Evolutionary conservation across 2,888 invertebrate species (phyloP), one percentile per base, ranked within the genome.

Genomic region (Mongoloraphidia duomilia): DNA sequence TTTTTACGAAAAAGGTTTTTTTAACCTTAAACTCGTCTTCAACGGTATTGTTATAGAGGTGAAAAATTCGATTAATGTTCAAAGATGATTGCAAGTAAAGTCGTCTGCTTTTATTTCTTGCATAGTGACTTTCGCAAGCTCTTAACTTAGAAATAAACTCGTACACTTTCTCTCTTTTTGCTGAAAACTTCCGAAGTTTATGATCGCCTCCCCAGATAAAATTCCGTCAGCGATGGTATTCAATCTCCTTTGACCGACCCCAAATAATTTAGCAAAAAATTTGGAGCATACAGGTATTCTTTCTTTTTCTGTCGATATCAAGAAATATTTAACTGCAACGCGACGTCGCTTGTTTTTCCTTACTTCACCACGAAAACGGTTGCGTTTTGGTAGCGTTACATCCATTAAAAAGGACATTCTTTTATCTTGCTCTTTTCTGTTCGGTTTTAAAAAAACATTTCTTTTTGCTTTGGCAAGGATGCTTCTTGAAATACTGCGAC

Each of bases 51-150:
- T 58, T 59, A 50, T 59, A 58, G 49, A 57, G 49, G 48, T 52
- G 49, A 36, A 38, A 38, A 34, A 60, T 47, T 52, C 57, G 59
- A 34, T 38, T 52, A 37, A 44, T 38, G 49, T 52, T 58, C 37
- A 59, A 49, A 11, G 57, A 55, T 50, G 49, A 49, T 37, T 49
- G 51, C 41, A 58, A 48, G 53, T 59, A 57, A 46, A 57, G 54
- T 54, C 54, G 50, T 49, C 46, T 47, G 34, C 54, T 54, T 46
- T 56, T 58, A 39, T 44, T 48, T 50, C 58, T 51, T 39, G 51
- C 54, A 43, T 57, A 56, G 46, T 59, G 57, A 45, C 50, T 52
- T 53, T 59, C 58, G 13, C 47, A 54, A 37, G 56, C 58, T 49
- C 53, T 56, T 48, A 58, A 41, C 11, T 41, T 41, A 3, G 12